Evolutionary conservation across 1,140 invertebrate species (phyloP).

Genomic region (Drosophila nasuta): DNA sequence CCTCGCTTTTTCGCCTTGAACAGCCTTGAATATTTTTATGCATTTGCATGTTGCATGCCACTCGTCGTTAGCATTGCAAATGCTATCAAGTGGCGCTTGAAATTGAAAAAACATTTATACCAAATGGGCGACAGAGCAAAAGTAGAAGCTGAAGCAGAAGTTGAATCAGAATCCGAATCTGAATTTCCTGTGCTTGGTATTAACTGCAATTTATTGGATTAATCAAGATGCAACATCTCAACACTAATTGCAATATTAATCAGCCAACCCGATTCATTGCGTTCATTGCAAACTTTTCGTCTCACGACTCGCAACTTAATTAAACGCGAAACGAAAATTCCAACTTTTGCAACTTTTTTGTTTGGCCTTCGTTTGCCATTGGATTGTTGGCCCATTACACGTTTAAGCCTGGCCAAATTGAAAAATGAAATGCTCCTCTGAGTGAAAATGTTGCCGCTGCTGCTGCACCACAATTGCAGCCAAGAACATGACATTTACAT

Average conservation of each 20-base stretch:
- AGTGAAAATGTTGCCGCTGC: not conserved
- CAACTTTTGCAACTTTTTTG: not conserved
- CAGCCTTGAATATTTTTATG: conserved; percentile 35
- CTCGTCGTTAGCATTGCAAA: conserved; percentile 70
- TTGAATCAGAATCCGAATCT: not conserved
- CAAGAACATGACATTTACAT: conserved; percentile 58
- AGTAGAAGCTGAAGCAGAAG: not conserved
- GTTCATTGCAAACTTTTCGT: not conserved
- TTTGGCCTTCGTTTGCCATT: conserved; percentile 1
- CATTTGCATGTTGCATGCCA: conserved; percentile 21
- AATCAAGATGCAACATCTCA: conserved; percentile 48
- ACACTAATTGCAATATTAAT: conserved; percentile 63
- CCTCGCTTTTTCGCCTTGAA: not conserved
- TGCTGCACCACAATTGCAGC: conserved; percentile 32
- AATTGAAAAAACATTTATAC: conserved; percentile 34
- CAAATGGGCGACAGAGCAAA: not conserved
- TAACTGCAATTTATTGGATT: conserved; percentile 56
- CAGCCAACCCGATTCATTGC: conserved; percentile 12
- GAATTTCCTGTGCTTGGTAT: not conserved
- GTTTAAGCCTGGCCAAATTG: conserved; percentile 38
- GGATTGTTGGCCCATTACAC: conserved; percentile 22
- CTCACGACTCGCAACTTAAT: conserved; percentile 31
- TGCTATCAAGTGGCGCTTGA: conserved; percentile 65
- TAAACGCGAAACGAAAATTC: conserved; percentile 36
- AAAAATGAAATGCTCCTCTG: conserved; percentile 36